Evolutionary conservation across 1,140 invertebrate species (phyloP).

Genomic region (Drosophila sechellia): DNA sequence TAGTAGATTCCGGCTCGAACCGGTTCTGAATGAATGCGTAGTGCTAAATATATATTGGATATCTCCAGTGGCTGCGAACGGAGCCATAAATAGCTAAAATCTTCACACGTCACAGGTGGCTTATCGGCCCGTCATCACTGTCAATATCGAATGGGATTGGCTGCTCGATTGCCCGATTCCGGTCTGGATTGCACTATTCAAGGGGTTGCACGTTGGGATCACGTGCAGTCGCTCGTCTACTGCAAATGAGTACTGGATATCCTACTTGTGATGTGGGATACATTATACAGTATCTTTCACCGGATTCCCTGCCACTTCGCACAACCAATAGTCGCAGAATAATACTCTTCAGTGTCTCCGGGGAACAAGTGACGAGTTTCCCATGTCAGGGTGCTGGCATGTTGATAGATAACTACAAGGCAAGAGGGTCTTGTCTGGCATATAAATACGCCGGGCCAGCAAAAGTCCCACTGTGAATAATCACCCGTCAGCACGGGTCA

Average conservation of each 20-base stretch:
- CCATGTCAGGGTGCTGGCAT: conserved; percentile 64
- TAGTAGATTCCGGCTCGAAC: conserved; percentile 1
- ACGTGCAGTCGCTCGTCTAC: conserved; percentile 34
- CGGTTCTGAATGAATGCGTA: conserved; percentile 9
- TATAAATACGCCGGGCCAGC: conserved; percentile 56
- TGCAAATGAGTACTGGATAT: conserved; percentile 2
- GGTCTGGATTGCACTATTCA: conserved; percentile 23
- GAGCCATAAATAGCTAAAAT: conserved; percentile 54
- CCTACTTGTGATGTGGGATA: background rate
- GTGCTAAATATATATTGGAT: conserved; percentile 37
- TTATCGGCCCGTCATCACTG: conserved; percentile 52
- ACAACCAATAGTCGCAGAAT: background rate
- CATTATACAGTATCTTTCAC: background rate
- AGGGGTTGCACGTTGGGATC: conserved; percentile 45
- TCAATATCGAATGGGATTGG: conserved; percentile 51
- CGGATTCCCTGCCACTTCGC: background rate
- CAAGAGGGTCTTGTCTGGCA: conserved; percentile 41
- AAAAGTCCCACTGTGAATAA: conserved; percentile 52
- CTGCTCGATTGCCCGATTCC: conserved; percentile 21
- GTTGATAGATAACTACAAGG: conserved; percentile 48
- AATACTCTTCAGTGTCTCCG: background rate
- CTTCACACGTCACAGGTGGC: conserved; percentile 25
- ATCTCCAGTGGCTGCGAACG: conserved; percentile 31
- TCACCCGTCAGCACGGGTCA: conserved; percentile 12
- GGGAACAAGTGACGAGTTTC: conserved; percentile 64